Conservation (phyloP, 1,140 invertebrate genomes). For the Acyrthosiphon pisum region DNA sequence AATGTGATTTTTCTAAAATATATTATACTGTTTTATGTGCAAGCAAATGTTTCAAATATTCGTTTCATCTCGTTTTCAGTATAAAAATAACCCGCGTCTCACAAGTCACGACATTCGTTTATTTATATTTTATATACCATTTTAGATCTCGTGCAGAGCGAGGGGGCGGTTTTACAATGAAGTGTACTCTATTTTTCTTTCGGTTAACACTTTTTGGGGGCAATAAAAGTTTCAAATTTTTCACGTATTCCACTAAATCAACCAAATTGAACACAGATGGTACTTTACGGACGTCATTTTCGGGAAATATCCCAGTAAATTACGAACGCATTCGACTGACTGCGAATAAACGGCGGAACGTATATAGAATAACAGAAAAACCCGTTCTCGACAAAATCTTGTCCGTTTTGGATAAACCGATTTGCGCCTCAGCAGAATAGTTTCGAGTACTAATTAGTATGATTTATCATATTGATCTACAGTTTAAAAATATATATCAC, state of each 20-base stretch:
- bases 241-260: slow-evolving; percentile 1
- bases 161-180: slow-evolving; percentile 12
- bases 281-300: background rate
- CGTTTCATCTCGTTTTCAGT: background rate
- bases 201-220: slow-evolving; percentile 12
- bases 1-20: slow-evolving; percentile 15
- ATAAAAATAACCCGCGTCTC: background rate
- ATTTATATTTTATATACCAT: slow-evolving; percentile 20
- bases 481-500: background rate
- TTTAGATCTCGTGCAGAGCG: background rate
- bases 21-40: background rate
- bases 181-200: slow-evolving; percentile 12
- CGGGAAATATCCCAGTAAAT: background rate
- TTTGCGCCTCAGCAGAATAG: background rate
- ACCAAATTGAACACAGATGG: slow-evolving; percentile 2
- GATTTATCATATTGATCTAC: background rate
- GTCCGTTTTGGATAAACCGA: background rate
- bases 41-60: slow-evolving; percentile 18
- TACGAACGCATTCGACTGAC: background rate
- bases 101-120: slow-evolving; percentile 6
- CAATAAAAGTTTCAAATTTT: slow-evolving; percentile 19
- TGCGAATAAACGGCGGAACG: background rate
- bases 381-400: background rate
- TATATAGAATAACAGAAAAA: background rate
- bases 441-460: background rate